phyloP scores from a whole-genome alignment of 92 coral and sea anemone species.

The Phenganax stokvisi region DNA sequence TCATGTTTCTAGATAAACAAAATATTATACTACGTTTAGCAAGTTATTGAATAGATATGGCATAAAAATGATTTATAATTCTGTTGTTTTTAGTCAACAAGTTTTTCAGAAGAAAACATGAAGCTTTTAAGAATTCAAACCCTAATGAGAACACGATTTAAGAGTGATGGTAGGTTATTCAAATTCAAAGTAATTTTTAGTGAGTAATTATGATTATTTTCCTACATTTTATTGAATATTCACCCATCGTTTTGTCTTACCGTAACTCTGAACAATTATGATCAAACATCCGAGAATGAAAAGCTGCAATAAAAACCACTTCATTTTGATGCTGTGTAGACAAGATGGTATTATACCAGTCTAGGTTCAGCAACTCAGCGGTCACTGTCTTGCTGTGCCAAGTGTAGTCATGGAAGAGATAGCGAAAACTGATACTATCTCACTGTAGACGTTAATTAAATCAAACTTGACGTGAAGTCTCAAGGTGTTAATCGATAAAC shows the following conservation, averaged over 20 bases:
- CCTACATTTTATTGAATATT: not conserved
- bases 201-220: not conserved
- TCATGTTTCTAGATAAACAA: constrained; percentile 10
- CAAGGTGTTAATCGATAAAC: constrained; percentile 40
- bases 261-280: not conserved
- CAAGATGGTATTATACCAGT: not conserved
- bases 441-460: constrained; percentile 24
- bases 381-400: constrained; percentile 3
- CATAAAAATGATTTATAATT: not conserved
- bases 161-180: not conserved
- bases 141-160: not conserved
- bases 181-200: not conserved
- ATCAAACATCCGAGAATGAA: not conserved
- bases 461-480: constrained; percentile 20
- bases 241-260: not conserved
- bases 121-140: not conserved
- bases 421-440: constrained; percentile 32
- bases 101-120: not conserved
- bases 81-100: not conserved
- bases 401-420: constrained; percentile 8
- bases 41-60: not conserved
- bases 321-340: not conserved
- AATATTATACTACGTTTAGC: constrained; percentile 4
- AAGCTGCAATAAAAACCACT: not conserved
- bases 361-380: not conserved